Conservation (phyloP, 2,888 invertebrate genomes). For the Onthophagus sagittarius region DNA sequence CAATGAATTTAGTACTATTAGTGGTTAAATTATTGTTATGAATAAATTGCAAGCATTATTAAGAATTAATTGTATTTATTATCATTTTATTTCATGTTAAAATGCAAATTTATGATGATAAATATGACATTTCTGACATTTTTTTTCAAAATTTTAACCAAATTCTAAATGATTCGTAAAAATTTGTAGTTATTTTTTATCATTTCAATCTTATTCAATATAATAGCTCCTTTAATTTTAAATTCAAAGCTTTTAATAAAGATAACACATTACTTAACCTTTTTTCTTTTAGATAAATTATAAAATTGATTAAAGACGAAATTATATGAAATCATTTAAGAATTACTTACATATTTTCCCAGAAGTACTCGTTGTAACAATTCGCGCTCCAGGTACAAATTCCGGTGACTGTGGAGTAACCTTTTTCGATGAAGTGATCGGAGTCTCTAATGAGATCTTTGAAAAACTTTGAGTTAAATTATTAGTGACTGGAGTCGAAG, state of each 20-base stretch:
- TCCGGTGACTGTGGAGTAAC: slow-evolving; percentile 54
- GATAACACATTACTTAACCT: slow-evolving; percentile 12
- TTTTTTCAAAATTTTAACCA: too few species aligned
- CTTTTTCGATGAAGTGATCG: slow-evolving; percentile 46
- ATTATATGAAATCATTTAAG: not conserved
- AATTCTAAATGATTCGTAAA: too few species aligned
- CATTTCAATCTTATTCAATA: not conserved
- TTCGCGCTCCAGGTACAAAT: slow-evolving; percentile 50
- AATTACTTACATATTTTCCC: slow-evolving; percentile 18
- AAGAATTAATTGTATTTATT: too few species aligned
- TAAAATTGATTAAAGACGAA: slow-evolving; percentile 11
- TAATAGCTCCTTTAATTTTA: not conserved
- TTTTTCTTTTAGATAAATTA: not conserved
- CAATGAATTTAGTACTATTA: too few species aligned
- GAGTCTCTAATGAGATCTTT: slow-evolving; percentile 40
- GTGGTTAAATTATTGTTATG: too few species aligned
- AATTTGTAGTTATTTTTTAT: not conserved
- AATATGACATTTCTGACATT: too few species aligned
- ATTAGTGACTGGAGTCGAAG: slow-evolving; percentile 38
- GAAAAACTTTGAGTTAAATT: slow-evolving; percentile 40
- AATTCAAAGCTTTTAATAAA: not conserved
- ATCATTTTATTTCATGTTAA: too few species aligned
- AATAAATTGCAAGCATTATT: too few species aligned
- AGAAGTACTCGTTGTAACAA: slow-evolving; percentile 33
- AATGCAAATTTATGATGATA: too few species aligned